Conservation (phyloP, 2,113 vertebrate genomes). For the Parotia lawesii region DNA sequence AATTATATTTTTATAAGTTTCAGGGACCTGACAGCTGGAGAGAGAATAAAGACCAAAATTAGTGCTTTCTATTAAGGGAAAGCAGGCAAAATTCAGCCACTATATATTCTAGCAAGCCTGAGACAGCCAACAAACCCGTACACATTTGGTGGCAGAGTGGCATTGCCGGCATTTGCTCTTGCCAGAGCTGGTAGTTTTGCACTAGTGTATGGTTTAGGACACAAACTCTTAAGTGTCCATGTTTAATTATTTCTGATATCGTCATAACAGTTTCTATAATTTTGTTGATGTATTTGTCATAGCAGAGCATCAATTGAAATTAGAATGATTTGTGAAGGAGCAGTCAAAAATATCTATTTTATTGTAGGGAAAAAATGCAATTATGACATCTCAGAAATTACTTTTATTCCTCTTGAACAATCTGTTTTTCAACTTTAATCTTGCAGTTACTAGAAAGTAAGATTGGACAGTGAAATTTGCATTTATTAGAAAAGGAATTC, state of each 20-base stretch:
- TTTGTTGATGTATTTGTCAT: background rate
- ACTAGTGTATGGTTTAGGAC: background rate
- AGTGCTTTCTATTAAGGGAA: constrained; percentile 36
- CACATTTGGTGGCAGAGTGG: background rate
- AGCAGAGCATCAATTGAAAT: background rate
- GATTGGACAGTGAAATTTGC: background rate
- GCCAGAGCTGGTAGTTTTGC: background rate
- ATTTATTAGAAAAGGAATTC: constrained; percentile 15
- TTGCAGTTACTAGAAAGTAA: background rate
- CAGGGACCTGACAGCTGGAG: constrained; percentile 34
- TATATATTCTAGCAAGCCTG: background rate
- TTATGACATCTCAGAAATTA: background rate
- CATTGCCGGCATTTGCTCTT: background rate
- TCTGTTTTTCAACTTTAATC: background rate
- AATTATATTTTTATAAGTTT: constrained; percentile 54
- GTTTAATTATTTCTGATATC: background rate
- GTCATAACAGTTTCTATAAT: background rate
- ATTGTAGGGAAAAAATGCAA: background rate
- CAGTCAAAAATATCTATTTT: background rate
- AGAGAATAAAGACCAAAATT: constrained; percentile 38
- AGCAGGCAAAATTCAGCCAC: background rate
- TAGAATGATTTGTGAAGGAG: background rate
- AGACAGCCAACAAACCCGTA: background rate
- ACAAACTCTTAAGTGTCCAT: background rate
- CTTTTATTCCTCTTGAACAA: background rate